Evolutionary conservation across 2,888 invertebrate species (phyloP).

Genomic region (Terebella lapidaria): DNA sequence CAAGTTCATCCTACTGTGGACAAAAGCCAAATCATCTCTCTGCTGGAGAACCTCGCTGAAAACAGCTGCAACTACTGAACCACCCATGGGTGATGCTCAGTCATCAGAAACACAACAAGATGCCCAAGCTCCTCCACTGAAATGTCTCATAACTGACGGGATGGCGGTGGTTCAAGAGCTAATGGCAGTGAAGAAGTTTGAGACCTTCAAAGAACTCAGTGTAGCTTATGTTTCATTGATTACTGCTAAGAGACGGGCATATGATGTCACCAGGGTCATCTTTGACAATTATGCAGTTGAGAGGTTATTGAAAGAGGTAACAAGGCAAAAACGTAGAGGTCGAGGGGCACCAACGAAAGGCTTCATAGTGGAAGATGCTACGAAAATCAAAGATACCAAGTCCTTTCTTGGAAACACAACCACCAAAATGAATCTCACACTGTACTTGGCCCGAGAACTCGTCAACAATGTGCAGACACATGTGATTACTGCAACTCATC

Average conservation of each 20-base stretch:
- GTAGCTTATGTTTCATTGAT: slow-evolving; percentile 6
- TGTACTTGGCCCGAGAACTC: neutral
- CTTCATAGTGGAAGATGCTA: slow-evolving; percentile 8
- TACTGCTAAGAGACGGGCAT: slow-evolving; percentile 5
- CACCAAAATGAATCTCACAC: slow-evolving; percentile 9
- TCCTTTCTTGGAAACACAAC: slow-evolving; percentile 5
- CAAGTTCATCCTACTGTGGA: slow-evolving; percentile 8
- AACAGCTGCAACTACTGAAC: slow-evolving; percentile 5
- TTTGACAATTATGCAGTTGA: slow-evolving; percentile 8
- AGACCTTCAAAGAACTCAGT: slow-evolving; percentile 7
- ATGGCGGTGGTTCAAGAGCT: slow-evolving; percentile 12
- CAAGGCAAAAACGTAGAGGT: slow-evolving; percentile 7
- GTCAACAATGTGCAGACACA: neutral
- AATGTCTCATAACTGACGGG: slow-evolving; percentile 9
- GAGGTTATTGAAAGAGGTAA: slow-evolving; percentile 5
- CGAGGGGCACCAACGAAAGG: slow-evolving; percentile 4
- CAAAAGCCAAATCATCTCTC: slow-evolving; percentile 11
- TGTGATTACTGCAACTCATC: neutral
- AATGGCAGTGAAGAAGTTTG: slow-evolving; percentile 7
- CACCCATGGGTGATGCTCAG: neutral
- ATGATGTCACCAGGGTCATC: slow-evolving; percentile 1
- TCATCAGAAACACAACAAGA: too few relatives aligned
- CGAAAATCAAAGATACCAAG: slow-evolving; percentile 9
- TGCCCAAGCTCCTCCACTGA: too few relatives aligned
- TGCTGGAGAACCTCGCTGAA: slow-evolving; percentile 6